Evolutionary conservation across 2,888 invertebrate species (phyloP).

Genomic region (Alviniconcha strummeri): DNA sequence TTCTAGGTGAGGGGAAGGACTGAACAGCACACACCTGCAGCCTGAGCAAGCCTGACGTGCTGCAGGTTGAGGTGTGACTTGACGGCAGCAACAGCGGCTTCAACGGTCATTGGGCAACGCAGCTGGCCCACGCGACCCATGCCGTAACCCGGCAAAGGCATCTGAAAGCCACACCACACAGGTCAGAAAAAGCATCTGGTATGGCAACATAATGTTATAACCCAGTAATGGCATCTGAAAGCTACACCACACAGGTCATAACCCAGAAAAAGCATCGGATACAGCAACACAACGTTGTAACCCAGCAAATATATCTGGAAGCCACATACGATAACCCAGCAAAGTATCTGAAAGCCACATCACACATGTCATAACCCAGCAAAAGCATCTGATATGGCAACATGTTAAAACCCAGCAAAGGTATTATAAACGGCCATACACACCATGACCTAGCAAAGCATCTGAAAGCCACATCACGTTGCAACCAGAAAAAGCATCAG

Average conservation of each 20-base stretch:
- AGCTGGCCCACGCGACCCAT: conserved; percentile 79
- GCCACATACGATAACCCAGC: conserved; percentile 75
- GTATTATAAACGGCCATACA: conserved; percentile 31
- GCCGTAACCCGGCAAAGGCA: conserved; percentile 74
- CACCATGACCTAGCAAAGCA: conserved; percentile 30
- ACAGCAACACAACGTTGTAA: conserved; percentile 40
- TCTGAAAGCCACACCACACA: conserved; percentile 77
- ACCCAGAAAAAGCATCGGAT: background rate
- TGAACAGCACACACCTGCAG: conserved; percentile 46
- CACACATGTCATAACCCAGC: conserved; percentile 77
- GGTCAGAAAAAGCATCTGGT: conserved; percentile 71
- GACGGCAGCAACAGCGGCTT: conserved; percentile 80
- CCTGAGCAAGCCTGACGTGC: conserved; percentile 85
- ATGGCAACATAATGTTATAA: conserved; percentile 41
- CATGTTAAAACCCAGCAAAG: conserved; percentile 59
- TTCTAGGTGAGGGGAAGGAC: no score
- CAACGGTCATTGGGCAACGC: conserved; percentile 76
- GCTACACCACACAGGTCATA: conserved; percentile 79
- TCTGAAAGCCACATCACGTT: conserved; percentile 48
- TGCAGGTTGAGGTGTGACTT: conserved; percentile 82
- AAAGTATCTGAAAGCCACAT: conserved; percentile 74
- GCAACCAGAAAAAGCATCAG: no score
- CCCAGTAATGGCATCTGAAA: conserved; percentile 66
- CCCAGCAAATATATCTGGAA: conserved; percentile 66
- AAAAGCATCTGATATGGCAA: no score